Evolutionary conservation across 1,140 invertebrate species (phyloP), one percentile per base, ranked within the genome.

Genomic region (Meloidogyne exigua): DNA sequence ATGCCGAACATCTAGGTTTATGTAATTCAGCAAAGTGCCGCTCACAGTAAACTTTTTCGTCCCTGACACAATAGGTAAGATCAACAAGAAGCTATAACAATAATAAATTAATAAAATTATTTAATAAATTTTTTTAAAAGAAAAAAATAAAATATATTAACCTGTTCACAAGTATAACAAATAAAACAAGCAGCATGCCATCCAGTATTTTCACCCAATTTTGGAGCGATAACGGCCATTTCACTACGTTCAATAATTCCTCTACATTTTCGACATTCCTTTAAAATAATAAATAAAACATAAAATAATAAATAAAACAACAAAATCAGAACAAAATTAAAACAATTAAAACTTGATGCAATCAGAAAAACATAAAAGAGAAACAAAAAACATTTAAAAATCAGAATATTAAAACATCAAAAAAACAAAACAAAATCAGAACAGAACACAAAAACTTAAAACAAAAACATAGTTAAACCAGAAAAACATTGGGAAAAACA

Each of bases 11-110:
- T 84, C 95, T 89, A 3, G 94, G 94, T 88, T 95, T 95, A 80
- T 95, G 89, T 84, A 93, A 91, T 88, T 96, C 94, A 18, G 94
- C 94, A 88, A 95, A 96, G 88, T 96, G 95, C 71, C 95, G 90
- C 87, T 95, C 94, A 88, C 95, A 96, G 88, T 92, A 96, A 57
- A 95, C 90, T 70, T 87, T 90, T 75, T 93, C 93, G 77, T 95
- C 92, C 86, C 93, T 91, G 65, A 93, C 92, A 87, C 95, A 96
- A 88, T 96, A 96, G 21, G 93, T 93, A 67, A 96, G 90, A 88
- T 96, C 95, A 68, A 95, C 93, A 32, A 96, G 91, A 36, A 94
- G 89, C 89, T 95, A 92, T 72, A 80, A 49, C 42, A 36, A 57
- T 18, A 28, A 63, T 32, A 26, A 26, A 25, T 25, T 39, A 72